phyloP scores from a whole-genome alignment of 2,797 vertebrate genomes.

The Sylvia borin region DNA sequence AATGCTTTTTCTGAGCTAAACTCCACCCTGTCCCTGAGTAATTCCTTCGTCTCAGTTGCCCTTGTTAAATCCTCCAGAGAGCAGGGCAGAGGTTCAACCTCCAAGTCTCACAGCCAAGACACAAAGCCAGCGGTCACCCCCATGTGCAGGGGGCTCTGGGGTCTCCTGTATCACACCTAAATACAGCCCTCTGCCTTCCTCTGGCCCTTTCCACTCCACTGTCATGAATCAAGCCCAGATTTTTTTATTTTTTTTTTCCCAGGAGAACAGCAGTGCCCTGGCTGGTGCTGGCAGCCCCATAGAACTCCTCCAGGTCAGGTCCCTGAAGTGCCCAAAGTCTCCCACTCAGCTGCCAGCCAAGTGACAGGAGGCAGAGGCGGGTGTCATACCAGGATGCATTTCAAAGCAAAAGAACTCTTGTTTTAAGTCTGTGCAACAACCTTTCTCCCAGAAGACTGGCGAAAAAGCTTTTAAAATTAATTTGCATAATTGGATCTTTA shows the following conservation, averaged over 20 bases:
- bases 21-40: not conserved
- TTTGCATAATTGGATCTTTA: slow-evolving; percentile 54
- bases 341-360: not conserved
- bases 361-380: not conserved
- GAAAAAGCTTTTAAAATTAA: slow-evolving; percentile 45
- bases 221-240: not conserved
- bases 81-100: not conserved
- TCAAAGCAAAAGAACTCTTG: slow-evolving; percentile 30
- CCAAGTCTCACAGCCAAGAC: not conserved
- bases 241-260: not conserved
- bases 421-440: slow-evolving; percentile 10
- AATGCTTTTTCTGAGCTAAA: not conserved
- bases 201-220: not conserved
- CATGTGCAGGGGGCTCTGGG: rapidly evolving
- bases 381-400: not conserved
- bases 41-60: not conserved
- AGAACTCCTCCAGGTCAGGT: not conserved
- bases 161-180: not conserved
- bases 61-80: not conserved
- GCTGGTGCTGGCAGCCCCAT: not conserved
- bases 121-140: not conserved
- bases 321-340: not conserved
- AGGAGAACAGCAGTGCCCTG: not conserved
- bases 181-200: not conserved
- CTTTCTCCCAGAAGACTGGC: not conserved